phyloP scores from a whole-genome alignment of 1,140 invertebrate species.

The Diorhabda carinulata region DNA sequence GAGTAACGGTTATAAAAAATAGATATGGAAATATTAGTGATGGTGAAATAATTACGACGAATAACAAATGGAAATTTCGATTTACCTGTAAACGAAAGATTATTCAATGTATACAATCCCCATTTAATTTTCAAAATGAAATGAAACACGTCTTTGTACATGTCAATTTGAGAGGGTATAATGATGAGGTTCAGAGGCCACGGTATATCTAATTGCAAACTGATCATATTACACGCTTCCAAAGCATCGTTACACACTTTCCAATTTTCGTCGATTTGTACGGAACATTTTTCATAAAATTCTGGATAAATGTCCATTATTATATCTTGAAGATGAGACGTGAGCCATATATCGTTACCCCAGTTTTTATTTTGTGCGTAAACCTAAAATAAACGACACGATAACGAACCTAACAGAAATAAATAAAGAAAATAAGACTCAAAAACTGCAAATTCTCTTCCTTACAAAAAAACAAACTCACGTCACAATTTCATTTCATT shows the following conservation, averaged over 20 bases:
- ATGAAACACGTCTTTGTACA: slow-evolving; percentile 60
- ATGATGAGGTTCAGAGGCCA: slow-evolving; percentile 58
- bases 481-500: not conserved
- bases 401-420: no score
- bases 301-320: slow-evolving; percentile 40
- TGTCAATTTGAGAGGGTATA: slow-evolving; percentile 50
- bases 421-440: no score
- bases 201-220: slow-evolving; percentile 51
- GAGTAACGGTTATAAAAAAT: no score
- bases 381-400: slow-evolving; percentile 22
- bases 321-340: slow-evolving; percentile 39
- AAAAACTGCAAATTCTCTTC: not conserved
- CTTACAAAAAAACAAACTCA: not conserved
- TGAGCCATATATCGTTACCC: slow-evolving; percentile 40
- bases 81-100: slow-evolving; percentile 53
- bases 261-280: slow-evolving; percentile 32
- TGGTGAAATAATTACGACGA: no score
- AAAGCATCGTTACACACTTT: slow-evolving; percentile 35
- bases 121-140: slow-evolving; percentile 63
- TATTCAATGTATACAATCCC: slow-evolving; percentile 59
- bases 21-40: no score
- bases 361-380: slow-evolving; percentile 26
- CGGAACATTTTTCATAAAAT: slow-evolving; percentile 35
- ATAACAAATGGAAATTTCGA: slow-evolving; percentile 4
- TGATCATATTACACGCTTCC: slow-evolving; percentile 53